These are phyloP conservation scores for Amiota communis DNA, from an alignment of 2,888 invertebrate genomes.

Conservation along the genomic window DNA sequence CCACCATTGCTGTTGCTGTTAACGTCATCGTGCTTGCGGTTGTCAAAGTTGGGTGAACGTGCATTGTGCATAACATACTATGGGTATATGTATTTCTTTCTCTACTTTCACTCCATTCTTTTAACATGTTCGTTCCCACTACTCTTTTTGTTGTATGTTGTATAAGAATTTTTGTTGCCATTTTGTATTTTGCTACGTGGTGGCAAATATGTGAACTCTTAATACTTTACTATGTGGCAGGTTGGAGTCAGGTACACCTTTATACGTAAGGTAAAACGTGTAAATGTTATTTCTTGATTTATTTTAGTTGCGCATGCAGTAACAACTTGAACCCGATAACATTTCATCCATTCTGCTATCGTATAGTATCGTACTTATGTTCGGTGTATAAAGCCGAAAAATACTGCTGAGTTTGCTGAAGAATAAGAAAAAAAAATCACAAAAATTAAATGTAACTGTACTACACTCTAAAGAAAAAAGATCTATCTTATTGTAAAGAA, in stretches of 20 bases:
- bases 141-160: too few species aligned
- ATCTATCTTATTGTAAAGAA: too few species aligned
- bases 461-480: not conserved
- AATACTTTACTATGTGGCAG: conserved; percentile 62
- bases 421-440: too few species aligned
- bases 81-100: not conserved
- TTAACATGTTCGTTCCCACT: conserved; percentile 4
- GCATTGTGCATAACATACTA: not conserved
- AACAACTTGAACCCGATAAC: conserved; percentile 36
- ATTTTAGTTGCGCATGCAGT: conserved; percentile 64
- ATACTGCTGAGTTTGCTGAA: conserved; percentile 10
- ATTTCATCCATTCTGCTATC: not conserved
- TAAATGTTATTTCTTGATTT: conserved; percentile 66
- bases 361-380: not conserved
- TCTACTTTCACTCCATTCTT: not conserved
- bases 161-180: not conserved
- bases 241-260: not conserved
- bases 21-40: conserved; percentile 40
- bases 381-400: conserved; percentile 7
- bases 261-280: conserved; percentile 60
- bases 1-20: not conserved
- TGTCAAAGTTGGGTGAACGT: conserved; percentile 35
- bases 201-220: too few species aligned
- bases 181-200: conserved; percentile 15
- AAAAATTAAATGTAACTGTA: not conserved